Base-by-base conservation (phyloP, 1,140 invertebrate genomes). In the Melitaea cinxia region DNA sequence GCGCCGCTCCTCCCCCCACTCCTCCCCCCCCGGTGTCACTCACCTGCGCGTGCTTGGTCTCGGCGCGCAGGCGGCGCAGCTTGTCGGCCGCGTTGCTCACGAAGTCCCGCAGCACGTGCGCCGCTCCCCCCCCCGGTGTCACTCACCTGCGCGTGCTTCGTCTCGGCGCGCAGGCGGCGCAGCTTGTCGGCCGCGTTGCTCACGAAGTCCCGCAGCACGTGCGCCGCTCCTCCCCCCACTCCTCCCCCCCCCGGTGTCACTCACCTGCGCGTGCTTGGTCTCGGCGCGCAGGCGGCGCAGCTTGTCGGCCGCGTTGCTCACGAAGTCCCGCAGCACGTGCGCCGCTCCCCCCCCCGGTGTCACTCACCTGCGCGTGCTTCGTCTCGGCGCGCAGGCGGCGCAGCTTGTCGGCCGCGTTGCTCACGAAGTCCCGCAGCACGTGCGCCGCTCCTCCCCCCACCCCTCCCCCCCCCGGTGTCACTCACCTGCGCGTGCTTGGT, bases 171-270 rank as follows among this genome's bases (percentile, higher is more conserved):
- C 50, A 99, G 89, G 69, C 96, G 94, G 54, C 94, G 94, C 65
- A 99, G 92, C 85, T 98, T 97, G 69, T 99, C 97, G 76, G 97
- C 96, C 1, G 96, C 95, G 88, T 96, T 97, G 52, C 92, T 93
- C 4, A 98, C 92, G 91, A 99, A 99, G 84, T 99, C 98, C 39
- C 95, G 93, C 39, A 99, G 91, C 15, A 98, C 95, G 72, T 95
- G 93, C 75, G 94, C 94, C 92, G 47, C 93, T 64, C 96, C 93
- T 45, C 96, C 91, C 56, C 88, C 69, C 45, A 97, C 95, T 28
- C n/a, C n/a, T n/a, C n/a, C n/a, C n/a, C n/a, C n/a, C n/a, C n/a
- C n/a, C n/a, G n/a, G n/a, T n/a, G n/a, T n/a, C n/a, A 28, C 26
- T 3, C 9, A 87, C 85, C 85, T 88, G 85, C 28, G 84, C 87